Percentiles rank a stretch among this genome's conserved stretches.
These are phyloP conservation scores for Diogma glabrata DNA, from an alignment of 2,888 invertebrate species.

Conservation along the genomic window DNA sequence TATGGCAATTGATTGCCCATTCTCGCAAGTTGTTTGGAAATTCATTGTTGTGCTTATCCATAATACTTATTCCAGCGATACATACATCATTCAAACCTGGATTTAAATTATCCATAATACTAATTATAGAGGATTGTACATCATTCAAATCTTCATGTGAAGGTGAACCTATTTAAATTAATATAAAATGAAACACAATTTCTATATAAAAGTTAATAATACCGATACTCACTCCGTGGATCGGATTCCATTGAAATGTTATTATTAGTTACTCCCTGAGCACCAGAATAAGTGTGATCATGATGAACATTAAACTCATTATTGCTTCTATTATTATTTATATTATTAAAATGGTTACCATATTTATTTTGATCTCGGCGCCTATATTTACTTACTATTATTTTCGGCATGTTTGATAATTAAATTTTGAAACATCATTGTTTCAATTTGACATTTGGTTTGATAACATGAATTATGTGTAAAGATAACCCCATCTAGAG, in stretches of 20 bases:
- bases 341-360: too few species aligned
- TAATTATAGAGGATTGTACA: background rate
- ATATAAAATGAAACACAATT: background rate
- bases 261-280: background rate
- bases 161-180: background rate
- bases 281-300: background rate
- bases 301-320: background rate
- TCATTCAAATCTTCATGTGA: background rate
- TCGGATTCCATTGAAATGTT: background rate
- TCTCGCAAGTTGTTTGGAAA: background rate
- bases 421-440: too few species aligned
- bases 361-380: too few species aligned
- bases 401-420: too few species aligned
- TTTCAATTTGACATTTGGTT: too few species aligned
- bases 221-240: background rate
- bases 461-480: too few species aligned
- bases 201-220: background rate
- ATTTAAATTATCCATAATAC: background rate
- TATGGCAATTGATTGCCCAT: background rate
- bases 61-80: background rate
- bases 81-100: background rate
- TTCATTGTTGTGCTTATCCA: background rate
- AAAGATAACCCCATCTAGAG: too few species aligned
- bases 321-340: background rate
- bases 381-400: too few species aligned